Conservation (phyloP, 1,140 invertebrate species). For the Calliopsis andreniformis region DNA sequence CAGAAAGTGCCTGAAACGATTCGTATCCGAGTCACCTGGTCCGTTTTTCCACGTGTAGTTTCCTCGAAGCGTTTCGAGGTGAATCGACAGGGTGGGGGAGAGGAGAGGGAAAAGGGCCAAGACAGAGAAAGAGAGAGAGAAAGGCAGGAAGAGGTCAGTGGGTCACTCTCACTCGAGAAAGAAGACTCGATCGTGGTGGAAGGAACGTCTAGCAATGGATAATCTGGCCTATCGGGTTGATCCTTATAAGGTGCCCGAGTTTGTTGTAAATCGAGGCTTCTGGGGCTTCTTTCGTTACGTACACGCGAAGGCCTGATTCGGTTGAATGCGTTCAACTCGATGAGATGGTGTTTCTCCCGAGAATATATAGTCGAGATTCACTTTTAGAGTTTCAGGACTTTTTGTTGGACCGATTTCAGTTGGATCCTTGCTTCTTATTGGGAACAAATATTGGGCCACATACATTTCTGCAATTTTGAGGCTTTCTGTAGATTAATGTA, state of each 20-base stretch:
- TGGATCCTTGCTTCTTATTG: no score
- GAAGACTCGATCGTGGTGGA: slow-evolving; percentile 42
- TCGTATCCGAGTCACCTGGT: neutral
- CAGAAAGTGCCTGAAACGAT: neutral
- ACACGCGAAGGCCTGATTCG: no score
- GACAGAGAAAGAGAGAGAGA: slow-evolving; percentile 25
- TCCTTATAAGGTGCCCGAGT: slow-evolving; percentile 16
- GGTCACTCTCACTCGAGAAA: slow-evolving; percentile 77
- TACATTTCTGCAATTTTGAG: no score
- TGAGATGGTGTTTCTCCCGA: neutral
- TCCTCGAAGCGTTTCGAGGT: neutral
- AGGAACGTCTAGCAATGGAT: slow-evolving; percentile 31
- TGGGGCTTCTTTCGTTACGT: neutral
- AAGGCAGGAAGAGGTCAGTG: slow-evolving; percentile 74
- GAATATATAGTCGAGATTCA: neutral
- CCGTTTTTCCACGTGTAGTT: slow-evolving; percentile 10
- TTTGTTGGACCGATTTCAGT: no score
- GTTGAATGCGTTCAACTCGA: neutral
- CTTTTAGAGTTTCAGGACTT: no score
- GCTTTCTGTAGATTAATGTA: no score
- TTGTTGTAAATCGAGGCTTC: slow-evolving; percentile 21
- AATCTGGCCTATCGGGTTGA: slow-evolving; percentile 38
- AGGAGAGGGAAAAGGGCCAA: slow-evolving; percentile 3
- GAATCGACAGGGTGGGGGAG: neutral
- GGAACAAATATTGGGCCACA: no score